phyloP scores from a whole-genome alignment of 30 jellyfish, hydroid and myxozoan species.

The Mastigias papua region DNA sequence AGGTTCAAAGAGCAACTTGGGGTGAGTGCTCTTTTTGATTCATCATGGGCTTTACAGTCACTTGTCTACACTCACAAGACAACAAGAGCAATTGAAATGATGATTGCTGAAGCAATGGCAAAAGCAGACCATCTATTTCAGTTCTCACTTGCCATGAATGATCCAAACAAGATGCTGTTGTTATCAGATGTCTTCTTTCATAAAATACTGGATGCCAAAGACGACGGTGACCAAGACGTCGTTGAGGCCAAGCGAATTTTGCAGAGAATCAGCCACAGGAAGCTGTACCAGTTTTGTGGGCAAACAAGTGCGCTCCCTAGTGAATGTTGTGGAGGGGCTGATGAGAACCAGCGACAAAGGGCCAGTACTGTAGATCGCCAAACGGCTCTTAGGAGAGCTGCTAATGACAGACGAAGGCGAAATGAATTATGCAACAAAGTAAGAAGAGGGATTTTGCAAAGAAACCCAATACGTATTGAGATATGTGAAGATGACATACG shows the following conservation, averaged over 20 bases:
- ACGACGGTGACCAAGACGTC: slow-evolving; percentile 14
- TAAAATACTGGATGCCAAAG: slow-evolving; percentile 26
- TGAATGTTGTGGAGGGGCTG: neutral
- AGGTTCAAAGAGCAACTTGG: slow-evolving; percentile 45
- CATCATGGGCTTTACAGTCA: slow-evolving; percentile 59
- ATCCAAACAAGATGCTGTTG: slow-evolving; percentile 6
- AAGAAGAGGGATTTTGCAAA: neutral
- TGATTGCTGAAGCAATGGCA: slow-evolving; percentile 62
- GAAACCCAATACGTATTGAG: neutral
- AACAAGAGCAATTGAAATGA: slow-evolving; percentile 53
- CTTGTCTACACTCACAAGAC: slow-evolving; percentile 71
- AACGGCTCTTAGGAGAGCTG: neutral
- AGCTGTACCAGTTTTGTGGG: slow-evolving; percentile 59
- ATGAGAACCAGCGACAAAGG: neutral
- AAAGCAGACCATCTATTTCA: slow-evolving; percentile 22
- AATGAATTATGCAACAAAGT: slow-evolving; percentile 15
- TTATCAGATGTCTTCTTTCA: slow-evolving; percentile 34
- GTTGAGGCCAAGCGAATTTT: slow-evolving; percentile 17
- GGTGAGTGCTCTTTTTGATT: slow-evolving; percentile 21
- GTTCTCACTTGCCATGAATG: slow-evolving; percentile 11
- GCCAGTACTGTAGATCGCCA: neutral
- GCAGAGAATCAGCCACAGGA: slow-evolving; percentile 29
- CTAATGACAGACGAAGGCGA: neutral
- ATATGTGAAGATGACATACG: slow-evolving; percentile 23
- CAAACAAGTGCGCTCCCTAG: slow-evolving; percentile 21